A percentile compares a stretch with the other conserved stretches of the same genome.
Conservation (phyloP, 2,797 vertebrate genomes). For the Oreochromis mossambicus region DNA sequence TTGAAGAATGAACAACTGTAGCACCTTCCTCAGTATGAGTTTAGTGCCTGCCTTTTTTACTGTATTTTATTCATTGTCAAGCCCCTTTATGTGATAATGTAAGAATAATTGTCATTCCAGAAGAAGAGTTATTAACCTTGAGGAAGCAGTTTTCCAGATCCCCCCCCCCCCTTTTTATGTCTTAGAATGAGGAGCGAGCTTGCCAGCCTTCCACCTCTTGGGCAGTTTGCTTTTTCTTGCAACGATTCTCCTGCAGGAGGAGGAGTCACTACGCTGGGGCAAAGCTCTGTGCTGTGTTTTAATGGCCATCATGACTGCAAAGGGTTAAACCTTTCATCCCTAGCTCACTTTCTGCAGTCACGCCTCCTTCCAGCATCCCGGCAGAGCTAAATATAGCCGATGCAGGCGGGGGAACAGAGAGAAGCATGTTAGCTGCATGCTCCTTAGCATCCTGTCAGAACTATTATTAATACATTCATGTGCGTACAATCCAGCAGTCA, state of each 20-base stretch:
- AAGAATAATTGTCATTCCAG: not conserved
- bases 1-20: not conserved
- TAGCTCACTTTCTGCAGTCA: slow-evolving; percentile 56
- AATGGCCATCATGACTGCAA: not conserved
- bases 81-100: not conserved
- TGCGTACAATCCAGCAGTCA: not conserved
- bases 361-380: slow-evolving; percentile 48
- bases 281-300: not conserved
- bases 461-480: not conserved
- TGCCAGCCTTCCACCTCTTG: not conserved
- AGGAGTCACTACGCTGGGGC: not conserved
- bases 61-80: not conserved
- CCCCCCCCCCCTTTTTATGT: not conserved
- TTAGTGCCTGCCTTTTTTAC: not conserved
- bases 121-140: not conserved
- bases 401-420: slow-evolving; percentile 51
- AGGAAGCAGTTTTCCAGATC: not conserved
- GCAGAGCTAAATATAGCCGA: slow-evolving; percentile 72
- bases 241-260: not conserved
- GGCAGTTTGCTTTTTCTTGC: not conserved
- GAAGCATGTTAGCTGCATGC: slow-evolving; percentile 47
- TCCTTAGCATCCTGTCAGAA: slow-evolving; percentile 12
- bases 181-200: not conserved
- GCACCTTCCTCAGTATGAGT: not conserved
- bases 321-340: slow-evolving; percentile 56